These are phyloP conservation scores for Nycticryphes semicollaris DNA, from an alignment of 2,113 vertebrate genomes.

Conservation along the genomic window DNA sequence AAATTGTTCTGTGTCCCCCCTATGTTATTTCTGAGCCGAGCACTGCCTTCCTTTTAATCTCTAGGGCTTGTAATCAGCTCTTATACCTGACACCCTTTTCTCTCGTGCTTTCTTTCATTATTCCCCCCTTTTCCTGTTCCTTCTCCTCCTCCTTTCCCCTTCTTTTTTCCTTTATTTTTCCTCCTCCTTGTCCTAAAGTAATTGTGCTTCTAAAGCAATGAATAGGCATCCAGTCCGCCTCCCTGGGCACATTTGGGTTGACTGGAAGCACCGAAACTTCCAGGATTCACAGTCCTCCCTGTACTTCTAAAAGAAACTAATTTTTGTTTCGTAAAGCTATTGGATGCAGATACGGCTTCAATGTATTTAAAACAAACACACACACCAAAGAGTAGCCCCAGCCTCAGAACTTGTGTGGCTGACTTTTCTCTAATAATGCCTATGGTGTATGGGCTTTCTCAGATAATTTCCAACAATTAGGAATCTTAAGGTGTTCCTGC, in stretches of 20 bases:
- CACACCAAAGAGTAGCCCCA: not conserved
- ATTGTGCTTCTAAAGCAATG: not conserved
- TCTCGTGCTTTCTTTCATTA: not conserved
- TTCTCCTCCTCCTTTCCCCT: no score
- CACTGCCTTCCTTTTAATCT: not conserved
- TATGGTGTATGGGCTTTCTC: not conserved
- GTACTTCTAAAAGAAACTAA: no score
- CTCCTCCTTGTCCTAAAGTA: not conserved
- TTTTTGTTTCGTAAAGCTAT: not conserved
- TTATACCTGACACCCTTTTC: fast-evolving
- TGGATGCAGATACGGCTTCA: not conserved
- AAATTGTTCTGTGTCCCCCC: not conserved
- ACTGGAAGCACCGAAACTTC: not conserved
- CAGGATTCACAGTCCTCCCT: not conserved
- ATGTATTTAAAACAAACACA: not conserved
- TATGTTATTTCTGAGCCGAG: not conserved
- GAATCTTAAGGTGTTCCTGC: not conserved
- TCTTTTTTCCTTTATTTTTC: fast-evolving
- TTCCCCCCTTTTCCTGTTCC: no score
- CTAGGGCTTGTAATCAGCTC: not conserved
- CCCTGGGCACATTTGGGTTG: not conserved
- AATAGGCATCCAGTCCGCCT: not conserved
- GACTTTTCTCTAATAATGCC: not conserved
- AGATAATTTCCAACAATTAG: not conserved
- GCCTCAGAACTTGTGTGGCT: not conserved